A percentile compares a stretch with the other conserved stretches of the same genome.
phyloP scores from a whole-genome alignment of 2,797 vertebrate species.

The Myioborus miniatus region DNA sequence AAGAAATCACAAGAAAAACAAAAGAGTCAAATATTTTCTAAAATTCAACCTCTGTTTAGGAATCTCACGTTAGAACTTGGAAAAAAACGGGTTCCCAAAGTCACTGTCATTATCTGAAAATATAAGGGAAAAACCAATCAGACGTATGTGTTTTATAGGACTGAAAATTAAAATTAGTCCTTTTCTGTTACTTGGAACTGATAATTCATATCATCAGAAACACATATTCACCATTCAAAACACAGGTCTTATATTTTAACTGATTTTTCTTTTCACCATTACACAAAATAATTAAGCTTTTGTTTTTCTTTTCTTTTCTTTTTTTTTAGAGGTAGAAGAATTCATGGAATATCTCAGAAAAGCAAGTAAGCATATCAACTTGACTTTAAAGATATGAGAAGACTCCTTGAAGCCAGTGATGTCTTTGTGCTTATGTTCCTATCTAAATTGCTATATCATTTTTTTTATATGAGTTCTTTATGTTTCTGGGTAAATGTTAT shows the following conservation, averaged over 20 bases:
- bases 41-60: not conserved
- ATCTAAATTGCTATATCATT: accelerated
- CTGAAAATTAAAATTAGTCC: not conserved
- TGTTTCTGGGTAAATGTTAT: not conserved
- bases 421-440: not conserved
- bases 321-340: not conserved
- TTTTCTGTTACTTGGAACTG: not conserved
- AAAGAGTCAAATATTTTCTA: not conserved
- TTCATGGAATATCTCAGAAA: not conserved
- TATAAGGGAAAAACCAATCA: not conserved
- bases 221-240: not conserved
- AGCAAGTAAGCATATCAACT: not conserved
- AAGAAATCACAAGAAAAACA: not conserved
- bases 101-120: not conserved
- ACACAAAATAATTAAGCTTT: not conserved
- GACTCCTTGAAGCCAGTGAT: not conserved
- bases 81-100: not conserved
- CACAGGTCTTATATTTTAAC: not conserved
- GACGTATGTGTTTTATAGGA: accelerated
- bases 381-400: not conserved
- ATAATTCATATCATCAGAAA: not conserved
- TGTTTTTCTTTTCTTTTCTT: too few relatives aligned
- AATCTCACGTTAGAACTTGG: not conserved
- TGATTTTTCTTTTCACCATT: not conserved
- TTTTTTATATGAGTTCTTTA: not conserved